Evolutionary conservation across 2,888 invertebrate species (phyloP), one percentile per base, ranked within the genome.

Genomic region (Cremastinae sp.): DNA sequence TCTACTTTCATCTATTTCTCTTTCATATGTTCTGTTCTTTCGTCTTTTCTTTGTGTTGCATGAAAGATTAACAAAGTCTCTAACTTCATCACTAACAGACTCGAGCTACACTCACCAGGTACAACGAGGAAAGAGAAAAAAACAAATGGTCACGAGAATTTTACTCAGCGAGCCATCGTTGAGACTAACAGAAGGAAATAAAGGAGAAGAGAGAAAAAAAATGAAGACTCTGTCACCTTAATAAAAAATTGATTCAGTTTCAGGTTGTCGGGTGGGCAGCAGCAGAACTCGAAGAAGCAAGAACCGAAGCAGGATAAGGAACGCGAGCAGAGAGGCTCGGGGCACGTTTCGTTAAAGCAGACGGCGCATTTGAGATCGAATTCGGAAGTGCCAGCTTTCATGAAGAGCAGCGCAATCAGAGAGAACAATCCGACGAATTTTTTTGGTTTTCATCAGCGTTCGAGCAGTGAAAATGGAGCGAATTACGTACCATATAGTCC

Each of bases 401-500:
- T 85, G 47, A 82, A 81, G 71, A 85, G 82, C 80, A 87, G 78
- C 75, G 71, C 81, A 59, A 81, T 83, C 79, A 87, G 83, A 82
- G 88, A 88, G 74, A 79, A 43, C 18, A 49, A 70, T 12, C 22
- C 76, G 41, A 70, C 69, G 18, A 77, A 70, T 65, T 74, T 77
- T 65, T 18, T 77, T 12, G 65, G 53, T 20, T 74, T 82, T 79
- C 84, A 88, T 80, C 88, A 88, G 66, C 85, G 87, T 74, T 82
- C 84, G 61, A 86, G 83, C 59, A 87, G 74, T 78, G 89, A 88
- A 72, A 89, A 87, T 73, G 85, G 86, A 56, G 82, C 83, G 20
- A 86, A 84, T 45, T 89, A 88, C 61, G 82, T 87, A 55, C 85
- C 89, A 8, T 88, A 88, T 74, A 88, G 88, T 81, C 88, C 89